Percentiles rank a stretch among this genome's conserved stretches.
These are phyloP conservation scores for Megamerina dolium DNA, from an alignment of 2,888 invertebrate species.

Conservation along the genomic window DNA sequence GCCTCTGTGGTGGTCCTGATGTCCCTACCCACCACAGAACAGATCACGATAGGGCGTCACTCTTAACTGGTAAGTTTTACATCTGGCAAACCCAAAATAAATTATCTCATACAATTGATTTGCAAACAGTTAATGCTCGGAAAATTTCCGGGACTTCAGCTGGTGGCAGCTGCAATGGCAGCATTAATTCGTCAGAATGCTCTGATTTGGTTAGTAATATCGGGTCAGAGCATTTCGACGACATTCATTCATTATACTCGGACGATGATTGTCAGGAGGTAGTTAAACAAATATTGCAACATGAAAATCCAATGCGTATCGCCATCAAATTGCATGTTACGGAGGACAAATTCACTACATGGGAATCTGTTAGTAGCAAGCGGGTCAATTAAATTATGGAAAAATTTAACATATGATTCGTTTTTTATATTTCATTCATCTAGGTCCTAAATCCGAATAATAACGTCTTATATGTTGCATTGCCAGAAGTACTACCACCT, in stretches of 20 bases:
- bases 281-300: constrained; percentile 60
- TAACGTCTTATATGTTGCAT: constrained; percentile 78
- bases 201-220: constrained; percentile 36
- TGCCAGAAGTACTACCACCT: constrained; percentile 78
- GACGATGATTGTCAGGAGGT: constrained; percentile 51
- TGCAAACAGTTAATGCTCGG: constrained; percentile 29
- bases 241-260: constrained; percentile 43
- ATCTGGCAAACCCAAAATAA: background rate
- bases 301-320: constrained; percentile 64
- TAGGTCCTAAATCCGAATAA: constrained; percentile 51
- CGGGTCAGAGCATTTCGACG: constrained; percentile 35
- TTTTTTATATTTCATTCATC: constrained; percentile 9
- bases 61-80: constrained; percentile 45
- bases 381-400: background rate
- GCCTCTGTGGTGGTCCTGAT: constrained; percentile 99
- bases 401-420: background rate
- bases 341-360: constrained; percentile 69
- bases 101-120: background rate
- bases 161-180: constrained; percentile 36
- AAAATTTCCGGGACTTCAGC: constrained; percentile 50
- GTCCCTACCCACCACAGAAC: constrained; percentile 68
- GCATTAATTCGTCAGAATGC: constrained; percentile 40
- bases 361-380: constrained; percentile 67
- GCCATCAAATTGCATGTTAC: constrained; percentile 74
- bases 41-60: constrained; percentile 52